A percentile compares a stretch with the other conserved stretches of the same genome.
phyloP scores from a whole-genome alignment of 2,797 vertebrate genomes.

The Alfaro cultratus region DNA sequence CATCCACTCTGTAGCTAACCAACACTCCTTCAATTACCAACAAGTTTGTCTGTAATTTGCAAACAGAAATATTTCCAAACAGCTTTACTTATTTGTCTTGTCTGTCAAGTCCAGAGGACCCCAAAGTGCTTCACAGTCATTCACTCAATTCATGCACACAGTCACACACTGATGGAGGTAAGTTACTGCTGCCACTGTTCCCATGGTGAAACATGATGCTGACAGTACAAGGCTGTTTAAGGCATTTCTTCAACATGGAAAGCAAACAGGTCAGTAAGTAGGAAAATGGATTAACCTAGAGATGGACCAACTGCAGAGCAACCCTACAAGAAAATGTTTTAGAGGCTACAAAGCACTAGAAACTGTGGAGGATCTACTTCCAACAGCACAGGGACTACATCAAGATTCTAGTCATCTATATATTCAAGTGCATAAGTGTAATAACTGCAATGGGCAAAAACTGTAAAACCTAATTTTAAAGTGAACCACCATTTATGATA shows the following conservation, averaged over 20 bases:
- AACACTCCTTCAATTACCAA: neutral
- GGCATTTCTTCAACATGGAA: neutral
- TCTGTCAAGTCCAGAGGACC: neutral
- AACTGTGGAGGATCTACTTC: neutral
- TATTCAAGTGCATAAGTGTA: too few species aligned
- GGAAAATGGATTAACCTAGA: neutral
- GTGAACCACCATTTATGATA: too few species aligned
- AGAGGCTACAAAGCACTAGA: neutral
- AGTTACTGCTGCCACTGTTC: neutral
- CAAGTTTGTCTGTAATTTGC: neutral
- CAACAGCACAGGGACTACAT: neutral
- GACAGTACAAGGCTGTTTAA: neutral
- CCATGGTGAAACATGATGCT: neutral
- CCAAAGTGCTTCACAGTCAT: too few species aligned
- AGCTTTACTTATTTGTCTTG: neutral
- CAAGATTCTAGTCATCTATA: too few species aligned
- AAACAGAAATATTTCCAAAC: neutral
- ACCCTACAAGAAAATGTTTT: neutral
- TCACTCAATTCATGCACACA: too few species aligned
- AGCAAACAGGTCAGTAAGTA: neutral
- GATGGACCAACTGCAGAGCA: neutral
- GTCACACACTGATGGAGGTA: too few species aligned
- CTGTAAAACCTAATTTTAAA: too few species aligned
- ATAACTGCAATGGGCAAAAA: too few species aligned
- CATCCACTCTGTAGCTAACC: too few species aligned